Base-by-base conservation (phyloP, 2,797 vertebrate genomes). In the Oreochromis mossambicus region DNA sequence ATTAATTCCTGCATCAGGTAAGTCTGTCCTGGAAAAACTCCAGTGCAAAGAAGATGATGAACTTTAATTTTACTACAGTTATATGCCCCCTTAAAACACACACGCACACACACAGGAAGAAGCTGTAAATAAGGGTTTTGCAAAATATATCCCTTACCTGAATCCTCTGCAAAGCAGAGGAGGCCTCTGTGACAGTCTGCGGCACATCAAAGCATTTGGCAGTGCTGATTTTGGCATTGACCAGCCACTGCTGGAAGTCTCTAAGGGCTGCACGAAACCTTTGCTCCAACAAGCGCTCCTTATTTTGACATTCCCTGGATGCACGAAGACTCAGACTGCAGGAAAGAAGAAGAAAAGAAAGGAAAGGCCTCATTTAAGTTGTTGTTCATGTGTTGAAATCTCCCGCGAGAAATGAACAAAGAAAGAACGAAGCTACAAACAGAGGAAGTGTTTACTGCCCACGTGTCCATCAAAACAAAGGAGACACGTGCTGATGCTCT, bases 131-230 rank as follows among this genome's bases (percentile, higher is more conserved):
- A 77, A 81, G 21, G 66, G n/a, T 75, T 50, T 63, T 75, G 19
- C 26, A 75, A 75, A 86, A 56, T 13, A 15, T 7, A 36, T 82
- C 15, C 63, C 92, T 89, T 96, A 99, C 99, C 96, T 99, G 97
- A 94, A 99, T 98, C 95, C 97, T 98, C 93, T 97, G 97, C 84
- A 99, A 95, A 88, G 96, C 97, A 6, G 92, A 86, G 34, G 97
- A 96, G 86, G 96, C 97, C 94, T 99, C 98, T 7, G 79, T 93
- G 55, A 99, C 96, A 92, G 96, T 98, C 86, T 98, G 97, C 83
- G 98, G 98, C 76, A 97, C 95, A 14, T 99, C 98, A 88, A 99
- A 99, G 92, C 98, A 99, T 91, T 99, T 99, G 92, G 98, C 97
- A 0, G 98, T 99, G 84, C 96, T 96, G 93, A 98, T 97, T 95